Percentiles rank a stretch among this genome's conserved stretches.
phyloP scores from a whole-genome alignment of 1,140 invertebrate species.

The Lepidurus arcticus region DNA sequence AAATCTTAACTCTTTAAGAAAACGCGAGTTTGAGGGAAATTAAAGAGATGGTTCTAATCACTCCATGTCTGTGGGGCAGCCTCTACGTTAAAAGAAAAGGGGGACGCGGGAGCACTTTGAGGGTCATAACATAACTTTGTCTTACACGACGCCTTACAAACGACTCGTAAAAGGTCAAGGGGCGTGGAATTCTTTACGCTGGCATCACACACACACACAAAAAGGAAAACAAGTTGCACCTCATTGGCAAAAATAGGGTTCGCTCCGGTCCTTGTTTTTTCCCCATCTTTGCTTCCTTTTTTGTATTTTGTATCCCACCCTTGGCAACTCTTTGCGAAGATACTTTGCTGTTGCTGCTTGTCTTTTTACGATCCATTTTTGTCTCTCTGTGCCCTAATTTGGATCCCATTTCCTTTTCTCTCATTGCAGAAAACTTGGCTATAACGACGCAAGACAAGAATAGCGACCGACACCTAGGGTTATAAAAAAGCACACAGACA shows the following conservation, averaged over 20 bases:
- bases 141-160: background rate
- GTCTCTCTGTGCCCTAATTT: conserved; percentile 15
- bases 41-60: background rate
- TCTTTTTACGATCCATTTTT: conserved; percentile 5
- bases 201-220: background rate
- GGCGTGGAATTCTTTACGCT: background rate
- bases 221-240: background rate
- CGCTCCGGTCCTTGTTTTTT: background rate
- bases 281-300: background rate
- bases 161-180: conserved; percentile 4
- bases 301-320: background rate
- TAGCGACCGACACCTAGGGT: background rate
- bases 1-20: background rate
- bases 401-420: background rate
- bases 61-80: background rate
- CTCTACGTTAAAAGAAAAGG: background rate
- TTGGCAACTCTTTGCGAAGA: background rate
- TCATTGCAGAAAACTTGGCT: conserved; percentile 1
- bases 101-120: background rate
- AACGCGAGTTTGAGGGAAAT: background rate
- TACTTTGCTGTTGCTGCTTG: background rate
- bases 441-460: background rate
- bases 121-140: background rate
- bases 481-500: background rate
- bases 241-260: background rate